Conservation (phyloP, 2,888 invertebrate species). For the Sussaba pulchella region DNA sequence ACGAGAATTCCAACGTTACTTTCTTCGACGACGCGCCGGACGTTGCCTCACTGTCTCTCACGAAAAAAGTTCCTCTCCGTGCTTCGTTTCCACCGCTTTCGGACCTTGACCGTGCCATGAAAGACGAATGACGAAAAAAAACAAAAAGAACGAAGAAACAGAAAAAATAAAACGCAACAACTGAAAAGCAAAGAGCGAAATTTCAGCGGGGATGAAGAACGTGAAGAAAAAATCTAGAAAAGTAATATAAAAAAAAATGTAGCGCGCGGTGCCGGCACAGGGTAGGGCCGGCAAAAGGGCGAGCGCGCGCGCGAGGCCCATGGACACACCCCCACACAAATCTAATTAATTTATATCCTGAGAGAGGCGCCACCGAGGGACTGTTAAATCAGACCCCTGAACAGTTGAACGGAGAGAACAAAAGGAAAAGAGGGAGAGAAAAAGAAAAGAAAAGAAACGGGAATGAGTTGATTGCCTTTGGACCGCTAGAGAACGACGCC, state of each 20-base stretch:
- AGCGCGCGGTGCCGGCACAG: constrained; percentile 69
- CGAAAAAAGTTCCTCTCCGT: constrained; percentile 40
- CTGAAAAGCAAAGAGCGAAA: constrained; percentile 39
- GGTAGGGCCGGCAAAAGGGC: constrained; percentile 3
- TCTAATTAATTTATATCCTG: constrained; percentile 84
- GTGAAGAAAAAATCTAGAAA: background rate
- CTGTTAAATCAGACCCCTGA: constrained; percentile 50
- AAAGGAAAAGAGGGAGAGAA: too few species aligned
- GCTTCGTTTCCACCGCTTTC: background rate
- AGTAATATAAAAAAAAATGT: too few species aligned
- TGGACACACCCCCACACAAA: constrained; percentile 83
- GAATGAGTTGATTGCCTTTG: constrained; percentile 57
- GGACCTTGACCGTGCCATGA: background rate
- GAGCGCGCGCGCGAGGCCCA: constrained; percentile 64
- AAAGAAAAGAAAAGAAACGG: constrained; percentile 17
- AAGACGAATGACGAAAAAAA: background rate
- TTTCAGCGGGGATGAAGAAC: background rate
- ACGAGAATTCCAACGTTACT: too few species aligned
- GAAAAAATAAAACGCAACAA: constrained; percentile 26
- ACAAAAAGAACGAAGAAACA: background rate
- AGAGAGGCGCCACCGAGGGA: constrained; percentile 80
- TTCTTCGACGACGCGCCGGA: background rate
- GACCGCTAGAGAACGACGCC: constrained; percentile 5
- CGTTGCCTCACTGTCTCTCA: constrained; percentile 7
- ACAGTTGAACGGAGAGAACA: constrained; percentile 28